Evolutionary conservation across 2,888 invertebrate species (phyloP).

Genomic region (Lasioglossum marginatum): DNA sequence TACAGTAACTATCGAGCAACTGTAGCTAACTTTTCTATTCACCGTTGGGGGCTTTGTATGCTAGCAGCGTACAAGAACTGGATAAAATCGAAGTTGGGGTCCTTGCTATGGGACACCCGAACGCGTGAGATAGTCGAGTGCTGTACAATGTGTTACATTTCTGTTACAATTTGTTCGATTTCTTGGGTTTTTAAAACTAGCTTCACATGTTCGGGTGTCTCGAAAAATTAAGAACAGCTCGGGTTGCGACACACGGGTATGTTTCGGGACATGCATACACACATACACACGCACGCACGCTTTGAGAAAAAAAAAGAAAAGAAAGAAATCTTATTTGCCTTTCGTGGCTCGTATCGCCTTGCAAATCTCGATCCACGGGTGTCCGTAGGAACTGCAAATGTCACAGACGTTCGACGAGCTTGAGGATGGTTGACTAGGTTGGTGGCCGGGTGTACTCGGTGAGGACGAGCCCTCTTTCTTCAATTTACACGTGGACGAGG

Average conservation of each 20-base stretch:
- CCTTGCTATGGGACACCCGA: background rate
- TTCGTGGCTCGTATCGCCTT: slow-evolving; percentile 85
- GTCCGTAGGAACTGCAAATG: slow-evolving; percentile 85
- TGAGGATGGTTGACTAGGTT: slow-evolving; percentile 82
- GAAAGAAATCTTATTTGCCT: slow-evolving; percentile 73
- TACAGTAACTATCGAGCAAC: background rate
- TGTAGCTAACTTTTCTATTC: background rate
- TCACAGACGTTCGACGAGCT: slow-evolving; percentile 84
- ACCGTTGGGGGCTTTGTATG: background rate
- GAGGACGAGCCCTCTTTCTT: slow-evolving; percentile 75
- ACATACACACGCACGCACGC: slow-evolving; percentile 41
- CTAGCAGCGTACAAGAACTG: background rate
- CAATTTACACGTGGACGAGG: slow-evolving; percentile 71
- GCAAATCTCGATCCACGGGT: slow-evolving; percentile 86
- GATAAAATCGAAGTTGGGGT: background rate
- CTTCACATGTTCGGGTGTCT: background rate
- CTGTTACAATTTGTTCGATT: background rate
- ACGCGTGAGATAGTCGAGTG: background rate
- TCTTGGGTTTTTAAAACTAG: background rate
- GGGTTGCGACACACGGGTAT: slow-evolving; percentile 38
- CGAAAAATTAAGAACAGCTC: background rate
- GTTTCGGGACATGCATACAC: slow-evolving; percentile 35
- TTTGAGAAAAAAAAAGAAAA: background rate
- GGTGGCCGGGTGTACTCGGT: slow-evolving; percentile 76
- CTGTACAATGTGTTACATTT: background rate